These are phyloP conservation scores for Plebejus argus DNA, from an alignment of 2,888 invertebrate species.

Conservation along the genomic window DNA sequence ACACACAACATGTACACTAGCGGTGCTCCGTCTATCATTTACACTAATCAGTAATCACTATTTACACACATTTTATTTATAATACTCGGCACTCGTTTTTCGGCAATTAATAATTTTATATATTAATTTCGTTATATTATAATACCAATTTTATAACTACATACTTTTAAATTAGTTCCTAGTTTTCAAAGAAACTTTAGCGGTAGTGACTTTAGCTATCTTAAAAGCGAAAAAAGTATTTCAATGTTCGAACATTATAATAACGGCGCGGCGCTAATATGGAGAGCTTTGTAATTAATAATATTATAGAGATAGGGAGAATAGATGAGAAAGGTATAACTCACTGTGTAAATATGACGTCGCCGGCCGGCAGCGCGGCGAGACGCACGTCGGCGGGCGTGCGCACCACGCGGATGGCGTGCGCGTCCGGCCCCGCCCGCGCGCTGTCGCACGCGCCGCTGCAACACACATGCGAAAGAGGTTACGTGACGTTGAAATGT, in stretches of 20 bases:
- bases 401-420: conserved; percentile 92
- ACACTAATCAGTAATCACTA: too few species aligned
- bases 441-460: conserved; percentile 85
- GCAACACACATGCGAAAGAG: conserved; percentile 38
- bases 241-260: too few species aligned
- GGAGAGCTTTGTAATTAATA: too few species aligned
- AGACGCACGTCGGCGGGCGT: conserved; percentile 74
- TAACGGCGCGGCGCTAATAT: too few species aligned
- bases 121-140: too few species aligned
- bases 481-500: background rate
- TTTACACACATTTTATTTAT: background rate
- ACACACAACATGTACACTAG: background rate
- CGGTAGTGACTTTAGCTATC: too few species aligned
- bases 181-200: too few species aligned
- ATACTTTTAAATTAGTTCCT: too few species aligned
- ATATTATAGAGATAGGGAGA: background rate
- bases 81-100: background rate
- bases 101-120: background rate
- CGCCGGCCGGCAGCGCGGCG: conserved; percentile 45
- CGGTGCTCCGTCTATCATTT: background rate
- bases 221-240: too few species aligned
- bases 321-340: conserved; percentile 41
- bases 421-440: conserved; percentile 55
- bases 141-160: too few species aligned
- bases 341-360: conserved; percentile 60